Percentiles rank a stretch among this genome's conserved stretches.
Evolutionary conservation across 2,888 invertebrate species (phyloP).

Genomic region (Spicauda simplicius): DNA sequence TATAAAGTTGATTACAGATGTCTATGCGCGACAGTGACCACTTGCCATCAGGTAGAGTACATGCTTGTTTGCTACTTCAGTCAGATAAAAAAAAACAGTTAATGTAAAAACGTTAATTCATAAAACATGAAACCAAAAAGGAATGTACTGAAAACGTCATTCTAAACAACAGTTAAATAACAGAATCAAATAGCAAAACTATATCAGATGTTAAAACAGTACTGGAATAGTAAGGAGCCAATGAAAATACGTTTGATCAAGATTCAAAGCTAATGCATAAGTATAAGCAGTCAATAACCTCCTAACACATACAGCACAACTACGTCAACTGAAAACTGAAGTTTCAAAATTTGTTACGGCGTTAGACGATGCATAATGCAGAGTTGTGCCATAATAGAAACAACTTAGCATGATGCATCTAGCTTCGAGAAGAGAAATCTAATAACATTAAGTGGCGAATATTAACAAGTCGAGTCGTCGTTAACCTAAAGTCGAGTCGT

Average conservation of each 20-base stretch:
- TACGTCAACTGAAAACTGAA: conserved; percentile 50
- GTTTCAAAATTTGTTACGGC: conserved; percentile 35
- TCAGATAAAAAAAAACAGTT: not conserved
- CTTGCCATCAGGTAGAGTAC: too few species aligned
- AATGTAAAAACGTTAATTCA: not conserved
- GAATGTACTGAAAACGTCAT: too few species aligned
- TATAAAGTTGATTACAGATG: too few species aligned
- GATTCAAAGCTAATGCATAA: conserved; percentile 44
- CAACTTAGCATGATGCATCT: conserved; percentile 1
- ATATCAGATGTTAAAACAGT: conserved; percentile 3
- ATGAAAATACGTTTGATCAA: conserved; percentile 42
- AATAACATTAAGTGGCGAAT: too few species aligned
- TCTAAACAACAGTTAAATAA: conserved; percentile 5
- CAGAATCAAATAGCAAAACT: not conserved
- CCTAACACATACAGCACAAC: conserved; percentile 50
- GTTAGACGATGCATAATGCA: conserved; percentile 48
- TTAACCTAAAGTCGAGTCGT: too few species aligned
- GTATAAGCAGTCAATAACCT: conserved; percentile 54
- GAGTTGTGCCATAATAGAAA: conserved; percentile 40
- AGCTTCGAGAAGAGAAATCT: not conserved
- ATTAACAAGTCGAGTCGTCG: too few species aligned
- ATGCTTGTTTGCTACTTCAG: too few species aligned
- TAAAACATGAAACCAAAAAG: too few species aligned
- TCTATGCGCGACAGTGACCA: too few species aligned
- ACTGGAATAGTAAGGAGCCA: conserved; percentile 38